Evolutionary conservation across 2,888 invertebrate species (phyloP).

Genomic region (Pandemis cinnamomeana): DNA sequence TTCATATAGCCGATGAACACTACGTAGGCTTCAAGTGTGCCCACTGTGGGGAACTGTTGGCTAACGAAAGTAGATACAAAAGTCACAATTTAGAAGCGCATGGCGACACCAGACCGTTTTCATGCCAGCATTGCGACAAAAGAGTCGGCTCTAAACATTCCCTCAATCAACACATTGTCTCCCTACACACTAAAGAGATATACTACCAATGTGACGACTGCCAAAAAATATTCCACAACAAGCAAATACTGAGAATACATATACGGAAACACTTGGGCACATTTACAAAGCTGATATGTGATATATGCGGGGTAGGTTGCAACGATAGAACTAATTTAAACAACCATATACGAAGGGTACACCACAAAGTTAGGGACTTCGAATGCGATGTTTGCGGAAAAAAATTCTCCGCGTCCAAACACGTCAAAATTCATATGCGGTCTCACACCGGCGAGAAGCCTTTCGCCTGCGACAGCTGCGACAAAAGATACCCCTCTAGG

Average conservation of each 20-base stretch:
- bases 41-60: conserved; percentile 16
- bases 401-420: conserved; percentile 22
- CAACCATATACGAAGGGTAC: conserved; percentile 18
- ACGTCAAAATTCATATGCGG: conserved; percentile 22
- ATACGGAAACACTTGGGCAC: conserved; percentile 30
- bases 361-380: conserved; percentile 16
- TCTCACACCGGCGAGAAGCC: conserved; percentile 28
- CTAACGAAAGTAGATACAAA: conserved; percentile 9
- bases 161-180: conserved; percentile 19
- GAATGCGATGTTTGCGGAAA: conserved; percentile 20
- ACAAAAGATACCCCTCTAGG: background rate
- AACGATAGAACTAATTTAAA: conserved; percentile 28
- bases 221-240: conserved; percentile 30
- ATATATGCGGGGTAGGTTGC: conserved; percentile 28
- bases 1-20: conserved; percentile 23
- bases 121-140: conserved; percentile 15
- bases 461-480: conserved; percentile 12
- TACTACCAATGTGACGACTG: conserved; percentile 31
- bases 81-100: conserved; percentile 8
- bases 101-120: conserved; percentile 21
- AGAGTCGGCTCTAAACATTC: conserved; percentile 3
- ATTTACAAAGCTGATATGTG: conserved; percentile 34
- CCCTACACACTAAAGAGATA: conserved; percentile 20
- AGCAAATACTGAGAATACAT: conserved; percentile 22
- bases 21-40: conserved; percentile 18